These are phyloP conservation scores for Campopleginae sp. DNA, from an alignment of 2,888 invertebrate genomes.

Conservation along the genomic window DNA sequence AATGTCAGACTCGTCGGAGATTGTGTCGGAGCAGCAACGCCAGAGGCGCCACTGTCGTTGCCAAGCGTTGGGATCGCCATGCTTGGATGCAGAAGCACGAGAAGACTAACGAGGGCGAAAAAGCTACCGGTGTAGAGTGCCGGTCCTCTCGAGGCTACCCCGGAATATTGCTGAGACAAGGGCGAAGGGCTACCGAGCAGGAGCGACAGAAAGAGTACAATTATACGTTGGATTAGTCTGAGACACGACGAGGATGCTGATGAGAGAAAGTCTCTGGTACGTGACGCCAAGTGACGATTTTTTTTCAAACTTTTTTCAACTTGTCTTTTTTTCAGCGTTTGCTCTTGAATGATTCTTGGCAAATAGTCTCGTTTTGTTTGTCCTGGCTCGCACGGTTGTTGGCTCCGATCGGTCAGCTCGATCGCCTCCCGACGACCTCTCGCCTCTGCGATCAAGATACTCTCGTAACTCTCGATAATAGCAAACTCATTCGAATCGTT, in stretches of 20 bases:
- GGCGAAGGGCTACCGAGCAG: constrained; percentile 23
- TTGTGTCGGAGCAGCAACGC: constrained; percentile 35
- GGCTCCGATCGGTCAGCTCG: background rate
- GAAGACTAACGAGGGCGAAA: constrained; percentile 66
- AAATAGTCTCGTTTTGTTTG: background rate
- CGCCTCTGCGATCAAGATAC: background rate
- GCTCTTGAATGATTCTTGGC: background rate
- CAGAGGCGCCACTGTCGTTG: constrained; percentile 37
- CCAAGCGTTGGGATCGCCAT: constrained; percentile 59
- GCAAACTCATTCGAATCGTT: background rate
- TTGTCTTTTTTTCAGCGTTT: background rate
- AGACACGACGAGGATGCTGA: constrained; percentile 24
- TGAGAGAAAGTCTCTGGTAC: constrained; percentile 19
- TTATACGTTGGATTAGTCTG: constrained; percentile 39
- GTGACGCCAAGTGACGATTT: constrained; percentile 17
- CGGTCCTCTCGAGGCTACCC: constrained; percentile 38
- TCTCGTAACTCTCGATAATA: constrained; percentile 4
- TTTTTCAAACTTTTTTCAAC: background rate
- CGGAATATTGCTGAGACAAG: constrained; percentile 32
- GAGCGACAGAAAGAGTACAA: constrained; percentile 37
- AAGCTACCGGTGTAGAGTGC: constrained; percentile 58
- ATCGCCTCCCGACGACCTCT: background rate
- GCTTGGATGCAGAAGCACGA: constrained; percentile 58
- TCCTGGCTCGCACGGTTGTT: background rate
- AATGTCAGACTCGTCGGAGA: constrained; percentile 4